A percentile compares a stretch with the other conserved stretches of the same genome.
These are phyloP conservation scores for Melieria picta DNA, from an alignment of 2,888 invertebrate species.

Conservation along the genomic window DNA sequence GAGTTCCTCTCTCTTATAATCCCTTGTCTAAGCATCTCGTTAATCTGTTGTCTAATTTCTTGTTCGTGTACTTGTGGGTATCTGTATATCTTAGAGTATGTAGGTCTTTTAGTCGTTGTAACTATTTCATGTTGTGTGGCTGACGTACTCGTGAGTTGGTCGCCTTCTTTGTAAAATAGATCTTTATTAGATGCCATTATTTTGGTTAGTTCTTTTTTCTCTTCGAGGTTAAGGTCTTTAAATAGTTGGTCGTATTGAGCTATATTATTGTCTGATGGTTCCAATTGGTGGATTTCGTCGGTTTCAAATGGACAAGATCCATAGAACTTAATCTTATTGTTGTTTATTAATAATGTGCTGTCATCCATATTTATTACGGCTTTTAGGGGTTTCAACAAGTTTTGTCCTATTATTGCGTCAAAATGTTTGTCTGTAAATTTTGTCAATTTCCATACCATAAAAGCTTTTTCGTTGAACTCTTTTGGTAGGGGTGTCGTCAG, in stretches of 20 bases:
- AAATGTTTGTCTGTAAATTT: slow-evolving; percentile 19
- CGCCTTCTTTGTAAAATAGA: slow-evolving; percentile 7
- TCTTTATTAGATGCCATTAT: background rate
- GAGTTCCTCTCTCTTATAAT: background rate
- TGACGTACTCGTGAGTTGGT: background rate
- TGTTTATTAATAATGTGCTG: too few relatives aligned
- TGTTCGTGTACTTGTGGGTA: slow-evolving; percentile 18
- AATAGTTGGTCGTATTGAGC: background rate
- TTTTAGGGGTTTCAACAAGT: slow-evolving; percentile 22
- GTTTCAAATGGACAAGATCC: slow-evolving; percentile 1
- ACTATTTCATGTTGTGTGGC: background rate
- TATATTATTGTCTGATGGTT: background rate
- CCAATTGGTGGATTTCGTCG: slow-evolving; percentile 17
- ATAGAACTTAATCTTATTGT: too few relatives aligned
- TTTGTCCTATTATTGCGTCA: slow-evolving; percentile 28
- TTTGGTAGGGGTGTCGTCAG: slow-evolving; percentile 22
- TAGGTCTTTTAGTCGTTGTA: slow-evolving; percentile 2
- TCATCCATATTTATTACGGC: too few relatives aligned
- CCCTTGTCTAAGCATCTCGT: background rate
- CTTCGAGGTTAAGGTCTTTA: slow-evolving; percentile 6
- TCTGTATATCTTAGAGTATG: slow-evolving; percentile 18
- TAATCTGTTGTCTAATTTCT: slow-evolving; percentile 11
- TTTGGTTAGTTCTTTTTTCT: background rate
- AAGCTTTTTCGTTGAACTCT: slow-evolving; percentile 16
- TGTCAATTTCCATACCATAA: slow-evolving; percentile 22